Base-by-base conservation (phyloP, 2,888 invertebrate species). In the Drosophila paucipuncta region DNA sequence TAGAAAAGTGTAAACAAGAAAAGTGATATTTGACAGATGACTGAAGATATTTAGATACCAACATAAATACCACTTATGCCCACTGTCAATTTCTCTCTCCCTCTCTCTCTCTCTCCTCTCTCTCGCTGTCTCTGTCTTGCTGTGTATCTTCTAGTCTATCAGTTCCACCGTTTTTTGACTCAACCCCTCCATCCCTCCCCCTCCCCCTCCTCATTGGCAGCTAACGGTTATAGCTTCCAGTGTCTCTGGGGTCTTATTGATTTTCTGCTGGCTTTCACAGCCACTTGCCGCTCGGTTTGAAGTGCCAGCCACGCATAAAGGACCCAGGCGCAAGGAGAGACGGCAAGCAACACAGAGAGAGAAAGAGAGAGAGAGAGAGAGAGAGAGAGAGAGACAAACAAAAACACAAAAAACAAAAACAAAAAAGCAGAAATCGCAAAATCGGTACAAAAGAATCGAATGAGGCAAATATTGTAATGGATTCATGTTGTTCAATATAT, bases 1-100 rank as follows among this genome's bases (percentile, higher is more conserved):
- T 70, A 76, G 69, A 75, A 76, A 76, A 82, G 80, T 86, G 90
- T 87, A 82, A 86, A 90, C 90, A 90, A 76, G 90, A 80, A 90
- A 90, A 88, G 88, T 86, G 90, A 90, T 88, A 90, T 88, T 90
- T 86, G 90, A 86, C 86, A 88, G 86, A 90, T 90, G 90, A 88
- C 81, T 87, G 79, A 78, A 81, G 90, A 82, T 86, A 86, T 90
- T 86, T 90, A 79, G 85, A 87, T 83, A 90, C 83, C 77, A 87
- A 89, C 90, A 89, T 87, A 86, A 89, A 89, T 85, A 90, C 73
- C 82, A 82, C 85, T 87, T 89, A 80, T 78, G 85, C 80, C 75
- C 70, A 67, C 66, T 75, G 71, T 74, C 62, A 57, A 33, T 53
- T 31, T 18, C 58, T 72, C 47, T 52, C 54, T 65, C n/a, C 35